Evolutionary conservation across 2,113 vertebrate species (phyloP).

Genomic region (Nyctereutes procyonoides): DNA sequence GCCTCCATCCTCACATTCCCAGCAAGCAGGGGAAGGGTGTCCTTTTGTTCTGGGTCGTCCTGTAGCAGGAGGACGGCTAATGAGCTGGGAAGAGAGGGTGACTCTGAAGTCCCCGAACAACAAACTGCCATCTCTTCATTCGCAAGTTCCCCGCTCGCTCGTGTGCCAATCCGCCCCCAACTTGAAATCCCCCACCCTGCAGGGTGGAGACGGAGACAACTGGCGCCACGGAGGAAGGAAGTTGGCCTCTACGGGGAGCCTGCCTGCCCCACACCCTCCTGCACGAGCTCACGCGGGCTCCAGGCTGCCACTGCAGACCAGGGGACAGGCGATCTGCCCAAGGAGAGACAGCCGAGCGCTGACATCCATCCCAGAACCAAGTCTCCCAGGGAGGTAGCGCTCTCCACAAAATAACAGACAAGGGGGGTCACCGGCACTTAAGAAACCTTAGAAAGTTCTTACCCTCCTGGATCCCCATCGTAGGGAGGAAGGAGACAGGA

Average conservation of each 20-base stretch:
- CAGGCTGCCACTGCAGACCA: neutral
- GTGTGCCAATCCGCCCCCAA: neutral
- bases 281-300: neutral
- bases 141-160: neutral
- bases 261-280: neutral
- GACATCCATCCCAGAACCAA: no score
- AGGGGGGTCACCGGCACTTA: neutral
- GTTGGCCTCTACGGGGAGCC: neutral
- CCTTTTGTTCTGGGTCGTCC: accelerated
- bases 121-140: neutral
- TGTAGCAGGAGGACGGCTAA: neutral
- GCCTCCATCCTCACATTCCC: accelerated
- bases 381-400: neutral
- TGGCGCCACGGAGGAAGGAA: accelerated
- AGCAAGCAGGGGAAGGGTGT: neutral
- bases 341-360: neutral
- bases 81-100: neutral
- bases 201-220: neutral
- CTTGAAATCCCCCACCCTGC: neutral
- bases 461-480: accelerated
- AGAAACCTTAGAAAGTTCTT: neutral
- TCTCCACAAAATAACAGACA: neutral
- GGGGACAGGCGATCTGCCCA: neutral
- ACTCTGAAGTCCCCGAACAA: accelerated
- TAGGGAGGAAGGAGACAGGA: neutral